phyloP scores from a whole-genome alignment of 2,113 vertebrate species.

The Nyctereutes procyonoides region DNA sequence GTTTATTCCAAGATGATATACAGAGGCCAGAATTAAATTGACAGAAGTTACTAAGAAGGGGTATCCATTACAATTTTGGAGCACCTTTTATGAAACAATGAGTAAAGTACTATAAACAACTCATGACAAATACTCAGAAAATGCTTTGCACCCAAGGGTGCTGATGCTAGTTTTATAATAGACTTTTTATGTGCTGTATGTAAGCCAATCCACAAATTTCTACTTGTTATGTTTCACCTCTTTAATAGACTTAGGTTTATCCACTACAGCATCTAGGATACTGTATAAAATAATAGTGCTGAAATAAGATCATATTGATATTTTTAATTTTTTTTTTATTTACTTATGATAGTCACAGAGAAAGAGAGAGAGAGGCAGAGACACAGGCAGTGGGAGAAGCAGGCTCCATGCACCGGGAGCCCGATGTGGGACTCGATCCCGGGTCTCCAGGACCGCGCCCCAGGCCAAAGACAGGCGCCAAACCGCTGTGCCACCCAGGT shows the following conservation, averaged over 20 bases:
- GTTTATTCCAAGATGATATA: background rate
- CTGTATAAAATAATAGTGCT: background rate
- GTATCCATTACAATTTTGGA: background rate
- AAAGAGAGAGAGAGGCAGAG: too few relatives aligned
- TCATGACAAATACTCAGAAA: background rate
- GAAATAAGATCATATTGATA: background rate
- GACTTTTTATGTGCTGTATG: background rate
- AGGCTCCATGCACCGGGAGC: too few relatives aligned
- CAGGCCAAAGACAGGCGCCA: too few relatives aligned
- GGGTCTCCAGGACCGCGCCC: too few relatives aligned
- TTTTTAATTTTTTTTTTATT: too few relatives aligned
- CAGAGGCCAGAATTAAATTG: background rate
- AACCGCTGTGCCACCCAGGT: too few relatives aligned
- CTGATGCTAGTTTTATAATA: background rate
- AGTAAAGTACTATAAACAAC: background rate
- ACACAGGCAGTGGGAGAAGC: too few relatives aligned
- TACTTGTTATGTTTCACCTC: background rate
- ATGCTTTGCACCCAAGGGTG: background rate
- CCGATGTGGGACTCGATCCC: too few relatives aligned
- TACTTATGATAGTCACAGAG: too few relatives aligned
- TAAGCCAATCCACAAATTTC: background rate
- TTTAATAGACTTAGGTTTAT: slow-evolving; percentile 15
- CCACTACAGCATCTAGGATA: background rate
- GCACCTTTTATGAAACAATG: background rate
- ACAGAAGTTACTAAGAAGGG: background rate